Evolutionary conservation across 2,797 vertebrate species (phyloP), one percentile per base, ranked within the genome.

Genomic region (Bufotes viridis): DNA sequence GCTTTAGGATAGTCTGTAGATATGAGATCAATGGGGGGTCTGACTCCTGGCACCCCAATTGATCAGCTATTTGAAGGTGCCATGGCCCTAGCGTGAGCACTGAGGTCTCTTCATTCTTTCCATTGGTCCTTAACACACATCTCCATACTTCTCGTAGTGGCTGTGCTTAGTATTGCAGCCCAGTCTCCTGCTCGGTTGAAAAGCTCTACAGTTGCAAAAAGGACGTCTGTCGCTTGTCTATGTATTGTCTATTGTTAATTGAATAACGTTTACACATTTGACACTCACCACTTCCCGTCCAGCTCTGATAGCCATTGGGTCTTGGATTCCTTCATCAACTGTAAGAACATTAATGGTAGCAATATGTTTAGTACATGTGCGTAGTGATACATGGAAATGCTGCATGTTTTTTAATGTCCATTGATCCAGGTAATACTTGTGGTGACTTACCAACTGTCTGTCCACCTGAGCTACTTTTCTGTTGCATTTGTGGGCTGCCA

Each of bases 281-380:
- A 53, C 1, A 29, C 94, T 93, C 88, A 95, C 94, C 93, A 95
- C 93, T 0, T 94, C 93, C 0, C 86, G 85, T 60, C 93, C 93
- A 0, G 90, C 91, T 67, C 90, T 91, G n/a, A 91, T 65, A 7
- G 85, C 2, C 0, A 87, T 60, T 79, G 90, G 90, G 7, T 92
- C 81, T 13, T 53, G 15, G n/a, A 18, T 11, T 12, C 51, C 84
- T 13, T 26, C 82, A 53, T 82, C 74, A 70, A 57, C 79, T 86
- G 13, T 20, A 82, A 76, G 20, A 82, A 51, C 42, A 58, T 20
- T 63, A 2, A 22, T 51, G 63, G 8, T 0, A 18, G 6, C 51
- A 87, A 18, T 69, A 60, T 22, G 3, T 81, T 51, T 80, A 15
- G 34, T 51, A 42, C 42, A 49, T 20, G 12, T 5, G 12, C 22